Evolutionary conservation across 2,113 vertebrate genomes (phyloP).

Genomic region (Mus musculus): GRCm39 chr1:18473501-18474000

Average conservation of each 20-base stretch:
- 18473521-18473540: neutral
- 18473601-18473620: neutral
- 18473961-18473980: neutral
- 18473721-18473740: neutral
- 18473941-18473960: neutral
- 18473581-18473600: neutral
- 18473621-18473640: neutral
- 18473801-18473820: neutral
- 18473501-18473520: neutral
- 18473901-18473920: neutral
- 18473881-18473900: neutral
- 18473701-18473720: neutral
- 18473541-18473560: neutral
- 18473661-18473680: neutral
- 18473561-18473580: neutral
- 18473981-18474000: neutral
- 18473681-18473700: neutral
- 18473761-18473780: neutral
- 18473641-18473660: neutral
- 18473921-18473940: neutral
- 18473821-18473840: neutral
- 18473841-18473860: neutral
- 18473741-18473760: neutral
- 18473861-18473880: neutral
- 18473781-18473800: neutral